Conservation (phyloP, 2,113 vertebrate genomes). For the Zosterops hypoxanthus region DNA sequence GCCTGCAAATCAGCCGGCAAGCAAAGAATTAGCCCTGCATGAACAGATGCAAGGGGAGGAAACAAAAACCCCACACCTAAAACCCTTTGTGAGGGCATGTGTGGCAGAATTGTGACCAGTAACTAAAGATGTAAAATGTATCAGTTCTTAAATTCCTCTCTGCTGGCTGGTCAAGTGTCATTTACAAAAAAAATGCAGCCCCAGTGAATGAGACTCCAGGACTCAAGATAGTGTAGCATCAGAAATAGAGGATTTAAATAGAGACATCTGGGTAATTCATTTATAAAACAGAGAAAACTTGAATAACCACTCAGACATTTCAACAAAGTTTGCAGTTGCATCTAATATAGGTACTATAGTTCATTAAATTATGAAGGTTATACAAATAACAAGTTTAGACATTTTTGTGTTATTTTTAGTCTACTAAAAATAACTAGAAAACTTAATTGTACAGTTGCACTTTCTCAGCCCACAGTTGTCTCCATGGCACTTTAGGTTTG, state of each 20-base stretch:
- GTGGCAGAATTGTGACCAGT: background rate
- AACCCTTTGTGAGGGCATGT: background rate
- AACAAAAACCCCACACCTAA: background rate
- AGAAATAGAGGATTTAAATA: background rate
- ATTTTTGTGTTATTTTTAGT: too few relatives aligned
- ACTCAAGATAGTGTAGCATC: background rate
- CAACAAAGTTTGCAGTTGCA: background rate
- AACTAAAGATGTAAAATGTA: background rate
- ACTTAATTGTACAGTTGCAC: background rate
- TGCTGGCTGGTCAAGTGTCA: background rate
- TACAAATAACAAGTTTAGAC: background rate
- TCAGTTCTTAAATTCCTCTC: background rate
- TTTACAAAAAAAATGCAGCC: background rate
- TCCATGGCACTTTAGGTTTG: background rate
- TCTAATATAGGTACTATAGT: background rate
- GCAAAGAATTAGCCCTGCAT: background rate
- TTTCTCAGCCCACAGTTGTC: rapidly evolving
- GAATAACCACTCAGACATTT: background rate
- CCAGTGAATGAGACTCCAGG: background rate
- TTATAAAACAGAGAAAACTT: background rate
- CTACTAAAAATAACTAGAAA: background rate
- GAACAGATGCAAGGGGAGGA: background rate
- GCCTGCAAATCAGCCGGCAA: background rate
- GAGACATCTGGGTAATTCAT: background rate
- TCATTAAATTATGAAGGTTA: background rate